Base-by-base conservation (phyloP, 2,888 invertebrate species). In the Plebejus argus region DNA sequence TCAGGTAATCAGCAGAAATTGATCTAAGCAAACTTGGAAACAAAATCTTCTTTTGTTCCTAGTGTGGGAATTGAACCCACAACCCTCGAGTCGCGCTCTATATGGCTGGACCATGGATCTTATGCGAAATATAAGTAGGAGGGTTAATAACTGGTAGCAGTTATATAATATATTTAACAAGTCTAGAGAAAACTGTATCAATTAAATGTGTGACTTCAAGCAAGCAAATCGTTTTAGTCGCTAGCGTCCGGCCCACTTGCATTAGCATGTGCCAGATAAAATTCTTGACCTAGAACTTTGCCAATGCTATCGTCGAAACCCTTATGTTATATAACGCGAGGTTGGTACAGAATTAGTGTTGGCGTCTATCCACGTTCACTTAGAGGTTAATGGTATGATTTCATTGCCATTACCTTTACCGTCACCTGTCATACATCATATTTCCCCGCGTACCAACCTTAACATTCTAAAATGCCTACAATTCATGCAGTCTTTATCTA, bases 351-450 rank as follows among this genome's bases (percentile, higher is more conserved):
- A 91, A 90, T 89, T 90, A 88, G 86, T 84, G 82, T 91, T 92
- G 92, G 91, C 92, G 83, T 81, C 81, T 83, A 85, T 91, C 90
- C 91, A 91, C 83, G 82, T 80, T 82, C 82, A 83, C 85, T 81
- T 82, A 85, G 85, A 90, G 90, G 89, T 87, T 88, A 85, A 81
- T 84, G 83, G 77, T 81, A 85, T 83, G 80, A 74, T 78, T 78
- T 82, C 79, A 82, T 78, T 82, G 80, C 78, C 80, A 80, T 80
- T 78, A 79, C 78, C 80, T 78, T 76, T 77, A 49, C 23, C n/a
- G 23, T 39, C 39, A 45, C 12, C 45, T 39, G 72, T 33, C 39
- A 45, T 39, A 20, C 39, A n/a, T n/a, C 70, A 39, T 45, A 72
- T 72, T 39, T 45, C 15, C 28, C 28, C 28, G 66, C 66, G 15